Evolutionary conservation across 1,140 invertebrate species (phyloP).

Genomic region (Aphidius gifuensis): DNA sequence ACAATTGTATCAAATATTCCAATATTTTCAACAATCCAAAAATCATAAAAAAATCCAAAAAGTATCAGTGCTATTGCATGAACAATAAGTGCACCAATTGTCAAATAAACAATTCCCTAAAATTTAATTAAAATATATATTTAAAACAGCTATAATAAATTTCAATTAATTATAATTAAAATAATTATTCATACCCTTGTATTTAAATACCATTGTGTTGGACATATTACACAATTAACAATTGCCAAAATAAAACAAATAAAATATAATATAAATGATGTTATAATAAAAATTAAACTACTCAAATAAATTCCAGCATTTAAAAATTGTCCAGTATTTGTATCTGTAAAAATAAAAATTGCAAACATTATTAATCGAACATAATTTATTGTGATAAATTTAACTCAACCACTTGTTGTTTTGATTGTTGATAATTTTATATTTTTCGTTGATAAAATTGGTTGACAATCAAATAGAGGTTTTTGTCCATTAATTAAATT

Average conservation of each 20-base stretch:
- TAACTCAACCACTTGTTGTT: too few relatives aligned
- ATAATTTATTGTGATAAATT: too few relatives aligned
- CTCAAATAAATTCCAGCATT: constrained; percentile 25
- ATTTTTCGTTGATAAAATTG: constrained; percentile 2
- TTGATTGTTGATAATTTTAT: not conserved
- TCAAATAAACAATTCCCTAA: constrained; percentile 21
- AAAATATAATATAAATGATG: constrained; percentile 18
- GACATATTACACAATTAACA: constrained; percentile 28
- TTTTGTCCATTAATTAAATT: constrained; percentile 20
- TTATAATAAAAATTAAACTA: constrained; percentile 17
- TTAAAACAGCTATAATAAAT: too few relatives aligned
- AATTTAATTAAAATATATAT: not conserved
- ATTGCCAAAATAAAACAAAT: constrained; percentile 22
- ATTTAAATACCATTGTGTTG: constrained; percentile 28
- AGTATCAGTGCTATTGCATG: constrained; percentile 28
- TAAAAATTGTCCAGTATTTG: constrained; percentile 25
- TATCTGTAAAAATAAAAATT: constrained; percentile 22
- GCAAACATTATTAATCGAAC: constrained; percentile 1
- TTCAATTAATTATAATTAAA: not conserved
- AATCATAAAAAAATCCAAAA: constrained; percentile 27
- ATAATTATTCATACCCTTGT: not conserved
- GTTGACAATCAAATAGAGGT: constrained; percentile 19
- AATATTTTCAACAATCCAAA: constrained; percentile 26
- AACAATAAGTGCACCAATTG: constrained; percentile 23
- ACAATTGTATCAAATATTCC: constrained; percentile 32